phyloP scores from a whole-genome alignment of 2,888 invertebrate genomes.

The Meteorus cinctellus region DNA sequence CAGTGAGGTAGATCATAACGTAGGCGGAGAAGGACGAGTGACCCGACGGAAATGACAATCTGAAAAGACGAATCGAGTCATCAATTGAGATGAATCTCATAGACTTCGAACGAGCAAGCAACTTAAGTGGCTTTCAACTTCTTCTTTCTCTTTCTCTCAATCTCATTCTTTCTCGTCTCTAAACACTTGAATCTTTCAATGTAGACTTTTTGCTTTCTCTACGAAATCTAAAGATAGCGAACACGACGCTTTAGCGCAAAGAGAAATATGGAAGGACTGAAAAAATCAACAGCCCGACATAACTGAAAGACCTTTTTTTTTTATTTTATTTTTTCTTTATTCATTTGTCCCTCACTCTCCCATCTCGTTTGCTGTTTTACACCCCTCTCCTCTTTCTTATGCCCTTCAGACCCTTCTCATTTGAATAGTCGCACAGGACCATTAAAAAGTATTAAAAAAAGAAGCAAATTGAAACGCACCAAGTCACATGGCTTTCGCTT shows the following conservation, averaged over 20 bases:
- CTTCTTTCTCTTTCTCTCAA: constrained; percentile 1
- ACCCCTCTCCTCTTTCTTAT: constrained; percentile 12
- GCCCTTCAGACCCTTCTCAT: constrained; percentile 27
- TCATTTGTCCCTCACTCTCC: constrained; percentile 34
- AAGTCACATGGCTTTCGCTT: constrained; percentile 47
- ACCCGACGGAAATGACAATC: constrained; percentile 92
- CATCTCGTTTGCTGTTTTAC: constrained; percentile 25
- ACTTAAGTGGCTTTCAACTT: constrained; percentile 36
- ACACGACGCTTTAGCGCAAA: constrained; percentile 11
- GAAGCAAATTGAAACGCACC: constrained; percentile 24
- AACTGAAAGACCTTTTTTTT: constrained; percentile 25
- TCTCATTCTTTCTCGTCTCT: constrained; percentile 30
- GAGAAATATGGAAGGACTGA: constrained; percentile 17
- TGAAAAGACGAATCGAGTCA: constrained; percentile 67
- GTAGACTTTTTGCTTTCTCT: constrained; percentile 41
- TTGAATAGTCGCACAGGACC: constrained; percentile 34
- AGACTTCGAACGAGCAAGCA: constrained; percentile 27
- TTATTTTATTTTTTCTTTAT: too few relatives aligned
- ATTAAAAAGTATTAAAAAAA: constrained; percentile 35
- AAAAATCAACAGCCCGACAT: constrained; percentile 18
- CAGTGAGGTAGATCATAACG: constrained; percentile 88
- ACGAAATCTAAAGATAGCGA: constrained; percentile 44
- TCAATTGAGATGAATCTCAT: constrained; percentile 56
- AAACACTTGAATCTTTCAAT: constrained; percentile 47
- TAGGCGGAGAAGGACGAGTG: constrained; percentile 93